Evolutionary conservation across 2,888 invertebrate genomes (phyloP).

Genomic region (Cosmorhoe ocellata): DNA sequence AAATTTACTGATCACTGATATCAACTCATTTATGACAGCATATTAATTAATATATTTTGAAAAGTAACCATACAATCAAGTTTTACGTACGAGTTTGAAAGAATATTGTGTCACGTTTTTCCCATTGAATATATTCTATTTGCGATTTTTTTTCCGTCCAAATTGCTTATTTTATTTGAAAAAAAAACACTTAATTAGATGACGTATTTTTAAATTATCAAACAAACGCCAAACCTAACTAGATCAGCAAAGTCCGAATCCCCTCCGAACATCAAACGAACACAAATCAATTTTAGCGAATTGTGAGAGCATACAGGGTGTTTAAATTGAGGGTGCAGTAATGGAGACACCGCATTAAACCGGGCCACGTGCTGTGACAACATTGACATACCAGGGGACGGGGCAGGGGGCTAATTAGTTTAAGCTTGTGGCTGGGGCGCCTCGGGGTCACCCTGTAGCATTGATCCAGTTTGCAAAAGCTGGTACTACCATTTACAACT

Average conservation of each 20-base stretch:
- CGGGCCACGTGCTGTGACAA: slow-evolving; percentile 73
- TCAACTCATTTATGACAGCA: not conserved
- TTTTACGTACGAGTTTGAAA: too few relatives aligned
- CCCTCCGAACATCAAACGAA: slow-evolving; percentile 52
- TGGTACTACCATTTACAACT: slow-evolving; percentile 2
- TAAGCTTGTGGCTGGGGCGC: slow-evolving; percentile 66
- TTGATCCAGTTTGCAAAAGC: slow-evolving; percentile 15
- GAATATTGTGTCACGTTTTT: too few relatives aligned
- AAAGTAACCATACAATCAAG: too few relatives aligned
- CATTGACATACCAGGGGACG: slow-evolving; percentile 73
- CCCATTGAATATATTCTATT: too few relatives aligned
- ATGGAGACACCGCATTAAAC: slow-evolving; percentile 82
- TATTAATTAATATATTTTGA: too few relatives aligned
- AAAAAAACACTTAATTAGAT: too few relatives aligned
- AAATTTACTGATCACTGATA: too few relatives aligned
- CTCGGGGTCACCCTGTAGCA: slow-evolving; percentile 41
- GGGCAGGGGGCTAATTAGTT: slow-evolving; percentile 72
- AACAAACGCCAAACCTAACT: slow-evolving; percentile 13
- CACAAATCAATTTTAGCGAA: slow-evolving; percentile 80
- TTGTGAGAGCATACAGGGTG: slow-evolving; percentile 67
- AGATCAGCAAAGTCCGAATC: slow-evolving; percentile 30
- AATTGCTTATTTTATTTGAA: too few relatives aligned
- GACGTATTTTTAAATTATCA: not conserved
- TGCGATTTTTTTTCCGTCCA: too few relatives aligned
- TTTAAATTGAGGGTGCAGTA: slow-evolving; percentile 75